phyloP scores from a whole-genome alignment of 1,140 invertebrate species.

The Drosophila oshimai region DNA sequence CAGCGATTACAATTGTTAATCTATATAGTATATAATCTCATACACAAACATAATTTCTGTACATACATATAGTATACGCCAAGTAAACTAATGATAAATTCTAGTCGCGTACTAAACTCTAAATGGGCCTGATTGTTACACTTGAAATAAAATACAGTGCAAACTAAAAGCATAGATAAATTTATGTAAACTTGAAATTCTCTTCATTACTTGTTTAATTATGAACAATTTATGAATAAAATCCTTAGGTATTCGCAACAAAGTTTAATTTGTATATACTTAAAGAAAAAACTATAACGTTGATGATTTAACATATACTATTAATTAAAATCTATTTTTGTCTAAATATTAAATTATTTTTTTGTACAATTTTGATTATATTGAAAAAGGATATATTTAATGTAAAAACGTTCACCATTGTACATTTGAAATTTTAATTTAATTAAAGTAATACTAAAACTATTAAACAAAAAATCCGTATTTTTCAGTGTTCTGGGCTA shows the following conservation, averaged over 20 bases:
- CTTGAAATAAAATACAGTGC: not conserved
- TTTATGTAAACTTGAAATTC: too few relatives aligned
- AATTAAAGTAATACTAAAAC: not conserved
- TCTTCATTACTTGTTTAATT: too few relatives aligned
- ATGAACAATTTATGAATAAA: too few relatives aligned
- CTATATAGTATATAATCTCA: conserved; percentile 25
- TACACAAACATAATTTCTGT: conserved; percentile 16
- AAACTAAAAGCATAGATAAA: too few relatives aligned
- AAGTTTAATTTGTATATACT: too few relatives aligned
- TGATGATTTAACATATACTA: too few relatives aligned
- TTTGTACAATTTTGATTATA: too few relatives aligned
- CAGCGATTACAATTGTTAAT: conserved; percentile 47
- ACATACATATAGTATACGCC: conserved; percentile 5
- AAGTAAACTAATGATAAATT: conserved; percentile 74
- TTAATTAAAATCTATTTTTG: too few relatives aligned
- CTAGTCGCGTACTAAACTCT: conserved; percentile 40
- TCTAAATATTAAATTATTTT: too few relatives aligned
- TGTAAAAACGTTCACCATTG: not conserved
- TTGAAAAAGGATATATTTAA: not conserved
- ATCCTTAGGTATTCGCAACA: too few relatives aligned
- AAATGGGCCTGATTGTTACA: conserved; percentile 13
- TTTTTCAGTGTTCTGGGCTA: not conserved
- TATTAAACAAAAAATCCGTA: too few relatives aligned
- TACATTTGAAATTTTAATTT: not conserved
- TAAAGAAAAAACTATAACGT: too few relatives aligned